A percentile compares a stretch with the other conserved stretches of the same genome.
These are phyloP conservation scores for Myotis yumanensis DNA, from an alignment of 2,113 vertebrate species.

Conservation along the genomic window DNA sequence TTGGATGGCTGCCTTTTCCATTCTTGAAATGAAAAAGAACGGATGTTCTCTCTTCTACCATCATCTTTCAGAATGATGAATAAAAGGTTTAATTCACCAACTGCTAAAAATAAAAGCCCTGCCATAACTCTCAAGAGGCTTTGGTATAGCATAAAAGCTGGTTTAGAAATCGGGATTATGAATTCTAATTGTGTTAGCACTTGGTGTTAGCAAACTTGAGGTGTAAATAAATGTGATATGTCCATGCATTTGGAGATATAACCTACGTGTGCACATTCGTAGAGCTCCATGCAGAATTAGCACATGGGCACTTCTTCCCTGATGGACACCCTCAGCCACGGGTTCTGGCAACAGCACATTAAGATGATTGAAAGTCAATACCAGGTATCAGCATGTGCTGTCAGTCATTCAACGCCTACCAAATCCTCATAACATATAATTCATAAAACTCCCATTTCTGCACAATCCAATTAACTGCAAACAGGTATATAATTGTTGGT, in stretches of 20 bases:
- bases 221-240: conserved; percentile 57
- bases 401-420: not conserved
- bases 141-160: conserved; percentile 44
- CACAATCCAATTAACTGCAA: conserved; percentile 68
- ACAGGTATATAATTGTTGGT: conserved; percentile 71
- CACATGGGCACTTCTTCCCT: not conserved
- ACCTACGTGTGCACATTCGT: not conserved
- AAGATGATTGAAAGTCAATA: conserved; percentile 53
- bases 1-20: not conserved
- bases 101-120: conserved; percentile 72
- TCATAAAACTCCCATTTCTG: conserved; percentile 49
- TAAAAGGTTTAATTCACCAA: conserved; percentile 70
- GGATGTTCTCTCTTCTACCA: not conserved
- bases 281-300: not conserved
- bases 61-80: conserved; percentile 64
- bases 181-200: conserved; percentile 37
- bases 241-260: not conserved
- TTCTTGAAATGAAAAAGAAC: conserved; percentile 38
- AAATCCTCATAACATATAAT: conserved; percentile 58
- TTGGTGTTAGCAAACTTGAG: conserved; percentile 50
- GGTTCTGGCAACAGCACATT: not conserved
- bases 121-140: conserved; percentile 60
- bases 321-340: not conserved
- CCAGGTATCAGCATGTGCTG: not conserved
- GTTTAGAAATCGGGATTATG: conserved; percentile 43